Conservation (phyloP, 2,797 vertebrate species). For the Acropternis orthonyx region DNA sequence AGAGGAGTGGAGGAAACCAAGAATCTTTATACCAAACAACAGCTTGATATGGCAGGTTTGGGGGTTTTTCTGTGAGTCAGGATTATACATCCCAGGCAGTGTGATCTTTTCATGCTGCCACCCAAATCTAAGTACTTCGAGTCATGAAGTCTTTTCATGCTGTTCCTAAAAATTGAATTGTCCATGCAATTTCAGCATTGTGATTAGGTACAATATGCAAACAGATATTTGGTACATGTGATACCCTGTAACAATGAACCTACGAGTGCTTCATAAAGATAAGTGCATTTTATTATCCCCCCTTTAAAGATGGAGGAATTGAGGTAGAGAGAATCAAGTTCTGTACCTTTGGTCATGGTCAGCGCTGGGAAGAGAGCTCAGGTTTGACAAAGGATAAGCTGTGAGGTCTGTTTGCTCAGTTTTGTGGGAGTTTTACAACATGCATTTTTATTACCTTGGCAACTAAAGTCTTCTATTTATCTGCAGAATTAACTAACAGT, state of each 20-base stretch:
- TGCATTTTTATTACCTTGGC: not conserved
- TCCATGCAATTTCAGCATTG: not conserved
- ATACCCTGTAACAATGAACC: not conserved
- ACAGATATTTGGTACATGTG: not conserved
- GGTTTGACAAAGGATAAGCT: not conserved
- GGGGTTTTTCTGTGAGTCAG: not conserved
- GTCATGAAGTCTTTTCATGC: rapidly evolving
- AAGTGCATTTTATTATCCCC: not conserved
- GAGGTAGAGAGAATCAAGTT: not conserved
- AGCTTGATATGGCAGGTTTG: not conserved
- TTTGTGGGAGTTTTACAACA: not conserved
- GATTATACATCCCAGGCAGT: not conserved
- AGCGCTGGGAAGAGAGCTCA: not conserved
- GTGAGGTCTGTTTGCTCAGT: not conserved
- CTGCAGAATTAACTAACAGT: not conserved
- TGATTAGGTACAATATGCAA: not conserved
- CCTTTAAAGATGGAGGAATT: not conserved
- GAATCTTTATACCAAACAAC: not conserved
- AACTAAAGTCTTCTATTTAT: not conserved
- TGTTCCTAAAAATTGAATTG: not conserved
- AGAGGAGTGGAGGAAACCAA: not conserved
- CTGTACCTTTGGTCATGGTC: rapidly evolving
- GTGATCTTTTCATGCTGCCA: not conserved
- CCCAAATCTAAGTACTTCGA: not conserved
- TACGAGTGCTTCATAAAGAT: not conserved